Base-by-base conservation (phyloP, 2,113 vertebrate species). In the Emberiza fucata region DNA sequence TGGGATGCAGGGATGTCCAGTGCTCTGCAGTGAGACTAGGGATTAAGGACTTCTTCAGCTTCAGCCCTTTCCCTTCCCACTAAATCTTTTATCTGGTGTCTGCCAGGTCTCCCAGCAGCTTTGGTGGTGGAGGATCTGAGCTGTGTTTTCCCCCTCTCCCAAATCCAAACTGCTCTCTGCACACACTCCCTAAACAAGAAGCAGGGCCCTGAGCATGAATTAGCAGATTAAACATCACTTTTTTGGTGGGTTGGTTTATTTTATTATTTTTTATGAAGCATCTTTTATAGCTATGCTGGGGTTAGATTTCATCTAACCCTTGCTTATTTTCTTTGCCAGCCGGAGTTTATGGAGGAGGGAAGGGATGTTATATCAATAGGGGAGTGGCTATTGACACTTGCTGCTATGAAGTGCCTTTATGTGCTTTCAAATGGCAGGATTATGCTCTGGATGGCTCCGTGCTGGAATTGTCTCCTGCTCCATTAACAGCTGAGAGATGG, bases 381-480 rank as follows among this genome's bases (percentile, higher is more conserved):
- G 94, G 94, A 95, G 95, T 96, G 94, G 85, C 95, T 96, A 92
- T 97, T 92, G 96, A 96, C 95, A 92, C 94, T 94, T 97, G 93
- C 93, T 87, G 95, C 89, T 96, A 82, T 95, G 91, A 94, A 92
- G 69, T 95, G 86, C 78, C 93, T 97, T 95, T 97, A 81, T 95
- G 90, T 90, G 93, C 89, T 90, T 95, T 95, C 81, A 85, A 94
- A 95, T 69, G 83, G 86, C 91, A 96, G 84, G 93, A 95, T 95
- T 94, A 94, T 89, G 57, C 93, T 94, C 86, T 0, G 27, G 83
- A 40, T 72, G 86, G 65, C 89, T 94, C 23, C 0, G 59, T 45
- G 91, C 78, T 8, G 81, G 81, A 91, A 85, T 95, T 85, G 73
- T 92, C 93, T 94, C 75, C 23, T 85, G 89, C 78, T 96, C 95